Percentiles rank a stretch among this genome's conserved stretches.
Conservation (phyloP, 2,797 vertebrate genomes). For the Miichthys miiuy region DNA sequence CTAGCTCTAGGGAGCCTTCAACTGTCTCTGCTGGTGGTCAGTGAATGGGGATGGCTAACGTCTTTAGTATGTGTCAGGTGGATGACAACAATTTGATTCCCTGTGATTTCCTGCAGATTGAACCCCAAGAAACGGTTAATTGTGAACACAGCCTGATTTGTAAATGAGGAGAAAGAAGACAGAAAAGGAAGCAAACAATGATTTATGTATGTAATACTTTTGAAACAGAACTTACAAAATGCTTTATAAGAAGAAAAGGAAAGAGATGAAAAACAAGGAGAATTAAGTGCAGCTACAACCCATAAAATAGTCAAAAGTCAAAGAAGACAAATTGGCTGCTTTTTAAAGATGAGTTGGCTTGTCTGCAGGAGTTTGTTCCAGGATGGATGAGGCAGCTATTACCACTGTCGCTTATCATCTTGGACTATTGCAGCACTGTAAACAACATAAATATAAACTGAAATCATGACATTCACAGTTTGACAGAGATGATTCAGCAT, state of each 20-base stretch:
- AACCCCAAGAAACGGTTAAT: not conserved
- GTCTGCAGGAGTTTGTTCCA: not conserved
- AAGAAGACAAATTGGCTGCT: not conserved
- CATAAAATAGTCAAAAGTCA: not conserved
- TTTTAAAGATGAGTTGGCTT: constrained; percentile 11
- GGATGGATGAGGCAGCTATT: constrained; percentile 6
- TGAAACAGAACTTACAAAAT: not conserved
- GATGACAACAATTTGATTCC: not conserved
- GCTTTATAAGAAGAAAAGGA: not conserved
- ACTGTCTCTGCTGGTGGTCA: not conserved
- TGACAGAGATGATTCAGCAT: constrained; percentile 32
- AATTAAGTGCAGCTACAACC: not conserved
- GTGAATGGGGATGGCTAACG: not conserved
- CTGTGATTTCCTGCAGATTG: not conserved
- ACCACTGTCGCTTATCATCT: constrained; percentile 10
- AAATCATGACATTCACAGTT: constrained; percentile 26
- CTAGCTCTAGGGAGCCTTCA: not conserved
- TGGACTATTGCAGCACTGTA: constrained; percentile 7
- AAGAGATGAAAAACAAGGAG: not conserved
- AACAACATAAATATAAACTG: constrained; percentile 16
- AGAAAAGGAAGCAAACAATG: not conserved
- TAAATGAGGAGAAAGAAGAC: not conserved
- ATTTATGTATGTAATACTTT: not conserved
- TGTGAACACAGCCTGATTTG: not conserved
- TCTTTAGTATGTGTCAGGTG: not conserved